These are phyloP conservation scores for Neosalanx taihuensis DNA, from an alignment of 2,797 vertebrate species.

Conservation along the genomic window DNA sequence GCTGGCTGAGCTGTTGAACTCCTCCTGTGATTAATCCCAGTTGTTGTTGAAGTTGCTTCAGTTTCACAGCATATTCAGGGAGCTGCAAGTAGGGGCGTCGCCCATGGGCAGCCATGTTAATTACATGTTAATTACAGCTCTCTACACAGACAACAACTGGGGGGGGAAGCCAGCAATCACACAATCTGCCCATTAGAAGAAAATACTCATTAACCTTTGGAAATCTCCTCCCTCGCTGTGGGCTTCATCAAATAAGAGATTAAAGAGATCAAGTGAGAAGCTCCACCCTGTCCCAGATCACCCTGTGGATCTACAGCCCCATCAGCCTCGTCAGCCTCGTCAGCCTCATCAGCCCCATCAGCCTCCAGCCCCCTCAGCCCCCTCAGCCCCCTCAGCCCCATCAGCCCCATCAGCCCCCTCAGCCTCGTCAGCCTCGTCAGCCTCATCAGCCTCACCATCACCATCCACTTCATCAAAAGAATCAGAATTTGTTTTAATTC, in stretches of 20 bases:
- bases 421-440: constrained; percentile 8
- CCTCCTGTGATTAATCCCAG: constrained; percentile 22
- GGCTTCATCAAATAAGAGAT: constrained; percentile 49
- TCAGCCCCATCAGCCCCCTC: background rate
- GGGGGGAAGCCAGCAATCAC: constrained; percentile 4
- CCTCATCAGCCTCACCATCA: background rate
- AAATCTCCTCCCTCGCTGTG: constrained; percentile 37
- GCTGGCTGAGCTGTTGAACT: constrained; percentile 10
- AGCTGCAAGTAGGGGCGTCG: constrained; percentile 30
- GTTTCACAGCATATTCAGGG: constrained; percentile 21
- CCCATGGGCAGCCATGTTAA: constrained; percentile 10
- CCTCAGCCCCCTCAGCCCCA: background rate
- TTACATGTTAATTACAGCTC: constrained; percentile 17
- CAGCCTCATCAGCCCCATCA: too few relatives aligned
- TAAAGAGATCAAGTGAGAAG: constrained; percentile 21
- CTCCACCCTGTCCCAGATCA: background rate
- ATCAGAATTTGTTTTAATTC: too few relatives aligned
- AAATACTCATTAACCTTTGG: constrained; percentile 47
- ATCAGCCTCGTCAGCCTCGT: background rate
- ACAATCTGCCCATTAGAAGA: constrained; percentile 20
- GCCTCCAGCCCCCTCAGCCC: background rate
- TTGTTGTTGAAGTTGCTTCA: constrained; percentile 23
- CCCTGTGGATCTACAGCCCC: background rate
- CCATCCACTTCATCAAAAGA: too few relatives aligned
- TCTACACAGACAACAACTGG: constrained; percentile 16